Evolutionary conservation across 2,113 vertebrate genomes (phyloP), one percentile per base, ranked within the genome.

Genomic region (Camelus dromedarius): DNA sequence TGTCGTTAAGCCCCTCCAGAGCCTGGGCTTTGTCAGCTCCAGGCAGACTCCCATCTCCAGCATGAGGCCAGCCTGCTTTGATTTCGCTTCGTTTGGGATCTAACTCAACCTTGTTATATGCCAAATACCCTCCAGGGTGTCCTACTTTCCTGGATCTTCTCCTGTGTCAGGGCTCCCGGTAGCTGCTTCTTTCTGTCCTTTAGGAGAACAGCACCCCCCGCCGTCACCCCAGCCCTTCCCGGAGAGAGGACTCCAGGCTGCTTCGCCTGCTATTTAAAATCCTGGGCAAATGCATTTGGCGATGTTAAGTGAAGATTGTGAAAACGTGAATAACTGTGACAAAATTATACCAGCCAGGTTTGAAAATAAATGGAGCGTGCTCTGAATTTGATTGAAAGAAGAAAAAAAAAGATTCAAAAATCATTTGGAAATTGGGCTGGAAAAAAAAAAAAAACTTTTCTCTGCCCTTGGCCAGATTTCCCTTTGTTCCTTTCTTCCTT

Each of bases 71-170:
- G 91, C 89, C 86, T 91, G 89, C 89, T 97, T 96, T 94, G 96
- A 97, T 96, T 96, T 95, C 22, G 38, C 94, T 97, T 97, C 82
- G 1, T 95, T 96, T 95, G 95, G 96, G 96, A 96, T 96, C 93
- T 93, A 96, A 95, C 93, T 97, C 96, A 95, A 93, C 95, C 94
- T 91, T 84, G 64, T 76, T 88, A 87, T 82, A 87, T 77, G 97
- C 96, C 98, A 98, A 93, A 97, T 93, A 19, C 95, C 97, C 96
- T 96, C 91, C 92, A 90, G 97, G 97, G 93, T 94, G 98, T 95
- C 96, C 97, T 97, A 97, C 95, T 98, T 98, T 95, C 56, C 64
- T 50, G 79, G 82, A 83, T 96, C 95, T 95, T 96, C 84, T 94
- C 90, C 72, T 48, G 70, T 86, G 89, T 83, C 72, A 52, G 42